Conservation (phyloP, 2,797 vertebrate genomes). For the Hyperoplus lanceolatus region DNA sequence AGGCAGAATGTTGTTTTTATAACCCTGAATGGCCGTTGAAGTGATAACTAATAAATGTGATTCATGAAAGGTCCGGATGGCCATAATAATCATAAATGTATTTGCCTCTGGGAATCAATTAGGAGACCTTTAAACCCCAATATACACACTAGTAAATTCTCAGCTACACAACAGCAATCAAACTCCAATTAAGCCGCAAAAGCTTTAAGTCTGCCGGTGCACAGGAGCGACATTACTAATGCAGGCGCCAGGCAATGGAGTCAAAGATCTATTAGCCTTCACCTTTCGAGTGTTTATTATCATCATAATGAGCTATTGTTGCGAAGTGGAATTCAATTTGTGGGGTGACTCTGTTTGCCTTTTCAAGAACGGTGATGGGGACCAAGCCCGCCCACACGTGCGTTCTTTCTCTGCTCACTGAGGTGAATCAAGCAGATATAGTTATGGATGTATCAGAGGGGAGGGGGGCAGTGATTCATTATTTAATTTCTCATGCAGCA, state of each 20-base stretch:
- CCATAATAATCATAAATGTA: slow-evolving; percentile 28
- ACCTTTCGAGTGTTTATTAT: slow-evolving; percentile 48
- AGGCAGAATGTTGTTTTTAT: slow-evolving; percentile 16
- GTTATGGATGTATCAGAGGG: slow-evolving; percentile 52
- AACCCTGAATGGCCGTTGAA: slow-evolving; percentile 21
- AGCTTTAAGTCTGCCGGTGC: slow-evolving; percentile 7
- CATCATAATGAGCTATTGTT: slow-evolving; percentile 47
- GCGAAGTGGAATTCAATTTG: slow-evolving; percentile 56
- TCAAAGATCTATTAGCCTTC: slow-evolving; percentile 61
- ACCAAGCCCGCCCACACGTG: slow-evolving; percentile 2
- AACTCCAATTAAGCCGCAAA: slow-evolving; percentile 41
- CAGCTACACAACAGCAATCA: slow-evolving; percentile 56
- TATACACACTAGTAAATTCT: slow-evolving; percentile 31
- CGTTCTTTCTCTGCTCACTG: slow-evolving; percentile 5
- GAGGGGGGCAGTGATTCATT: slow-evolving; percentile 59
- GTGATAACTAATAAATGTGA: slow-evolving; percentile 38
- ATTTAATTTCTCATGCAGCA: slow-evolving; percentile 54
- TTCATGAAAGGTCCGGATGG: slow-evolving; percentile 10
- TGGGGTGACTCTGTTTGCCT: slow-evolving; percentile 10
- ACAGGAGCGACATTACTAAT: slow-evolving; percentile 29
- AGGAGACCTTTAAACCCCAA: slow-evolving; percentile 45
- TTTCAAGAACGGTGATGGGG: slow-evolving; percentile 44
- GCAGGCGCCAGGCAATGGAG: slow-evolving; percentile 43
- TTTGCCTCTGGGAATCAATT: slow-evolving; percentile 53
- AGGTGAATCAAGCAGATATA: slow-evolving; percentile 40